These are phyloP conservation scores for Amphiprion clarkii DNA, from an alignment of 2,797 vertebrate species.

Conservation along the genomic window DNA sequence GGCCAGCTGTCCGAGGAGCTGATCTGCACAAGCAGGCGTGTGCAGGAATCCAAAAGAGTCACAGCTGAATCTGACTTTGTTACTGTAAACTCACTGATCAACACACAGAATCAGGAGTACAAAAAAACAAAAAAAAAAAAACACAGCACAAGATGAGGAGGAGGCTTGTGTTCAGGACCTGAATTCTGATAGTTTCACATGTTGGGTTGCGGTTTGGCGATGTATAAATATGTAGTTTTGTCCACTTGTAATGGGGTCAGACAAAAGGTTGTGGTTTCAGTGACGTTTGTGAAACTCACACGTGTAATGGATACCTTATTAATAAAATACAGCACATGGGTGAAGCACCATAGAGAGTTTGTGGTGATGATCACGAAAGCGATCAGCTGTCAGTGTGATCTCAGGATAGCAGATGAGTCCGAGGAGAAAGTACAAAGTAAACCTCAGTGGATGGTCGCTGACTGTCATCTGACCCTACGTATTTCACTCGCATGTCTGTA, in stretches of 20 bases:
- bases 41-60: conserved; percentile 81
- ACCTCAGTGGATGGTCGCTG: not conserved
- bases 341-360: not conserved
- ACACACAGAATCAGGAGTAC: conserved; percentile 12
- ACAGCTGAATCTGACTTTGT: conserved; percentile 79
- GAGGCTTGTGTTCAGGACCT: not conserved
- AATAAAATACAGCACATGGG: not conserved
- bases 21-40: conserved; percentile 83
- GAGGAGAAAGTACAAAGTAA: conserved; percentile 26
- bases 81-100: conserved; percentile 43
- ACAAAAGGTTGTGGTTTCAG: not conserved
- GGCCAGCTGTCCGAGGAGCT: conserved; percentile 79
- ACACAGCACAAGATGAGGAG: not conserved
- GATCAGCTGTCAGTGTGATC: not conserved
- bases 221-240: no score
- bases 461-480: conserved; percentile 60
- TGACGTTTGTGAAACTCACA: not conserved
- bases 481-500: conserved; percentile 61
- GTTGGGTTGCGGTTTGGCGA: not conserved
- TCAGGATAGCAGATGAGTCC: not conserved
- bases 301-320: not conserved
- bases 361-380: not conserved
- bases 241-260: not conserved
- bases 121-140: not conserved
- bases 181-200: not conserved